Conservation (phyloP, 2,888 invertebrate genomes). For the Sesia apiformis region DNA sequence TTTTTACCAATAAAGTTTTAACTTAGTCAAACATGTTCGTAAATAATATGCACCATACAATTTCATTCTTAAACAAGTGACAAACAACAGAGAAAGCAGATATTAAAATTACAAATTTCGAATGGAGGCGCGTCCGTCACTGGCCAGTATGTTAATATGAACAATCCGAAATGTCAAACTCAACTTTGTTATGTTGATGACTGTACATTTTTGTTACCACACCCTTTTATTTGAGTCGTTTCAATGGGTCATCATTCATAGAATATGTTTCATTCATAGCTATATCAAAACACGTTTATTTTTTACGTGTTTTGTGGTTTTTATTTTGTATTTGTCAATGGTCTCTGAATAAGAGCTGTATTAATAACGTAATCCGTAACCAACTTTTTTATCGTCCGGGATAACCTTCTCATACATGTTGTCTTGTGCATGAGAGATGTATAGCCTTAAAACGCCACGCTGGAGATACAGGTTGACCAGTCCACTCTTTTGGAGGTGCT, state of each 20-base stretch:
- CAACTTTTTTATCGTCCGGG: too few relatives aligned
- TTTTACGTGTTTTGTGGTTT: not conserved
- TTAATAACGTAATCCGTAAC: too few relatives aligned
- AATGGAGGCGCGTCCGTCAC: slow-evolving; percentile 31
- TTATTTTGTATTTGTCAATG: not conserved
- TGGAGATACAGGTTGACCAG: too few relatives aligned
- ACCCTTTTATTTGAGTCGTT: slow-evolving; percentile 40
- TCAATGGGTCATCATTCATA: slow-evolving; percentile 49
- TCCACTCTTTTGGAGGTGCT: too few relatives aligned
- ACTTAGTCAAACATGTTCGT: too few relatives aligned
- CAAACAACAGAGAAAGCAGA: slow-evolving; percentile 30
- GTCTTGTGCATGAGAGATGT: too few relatives aligned
- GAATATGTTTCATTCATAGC: slow-evolving; percentile 11
- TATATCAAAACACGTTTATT: not conserved
- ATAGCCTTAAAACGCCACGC: too few relatives aligned
- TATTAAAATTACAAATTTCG: slow-evolving; percentile 47
- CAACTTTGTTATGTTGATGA: slow-evolving; percentile 52
- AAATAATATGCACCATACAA: too few relatives aligned
- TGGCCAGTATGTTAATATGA: slow-evolving; percentile 64
- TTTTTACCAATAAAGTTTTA: too few relatives aligned
- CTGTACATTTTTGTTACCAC: slow-evolving; percentile 57
- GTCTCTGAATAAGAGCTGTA: too few relatives aligned
- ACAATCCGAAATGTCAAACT: slow-evolving; percentile 55
- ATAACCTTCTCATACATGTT: too few relatives aligned
- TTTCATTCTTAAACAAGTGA: not conserved